These are phyloP conservation scores for Pluvialis apricaria DNA, from an alignment of 2,113 vertebrate genomes.

Conservation along the genomic window DNA sequence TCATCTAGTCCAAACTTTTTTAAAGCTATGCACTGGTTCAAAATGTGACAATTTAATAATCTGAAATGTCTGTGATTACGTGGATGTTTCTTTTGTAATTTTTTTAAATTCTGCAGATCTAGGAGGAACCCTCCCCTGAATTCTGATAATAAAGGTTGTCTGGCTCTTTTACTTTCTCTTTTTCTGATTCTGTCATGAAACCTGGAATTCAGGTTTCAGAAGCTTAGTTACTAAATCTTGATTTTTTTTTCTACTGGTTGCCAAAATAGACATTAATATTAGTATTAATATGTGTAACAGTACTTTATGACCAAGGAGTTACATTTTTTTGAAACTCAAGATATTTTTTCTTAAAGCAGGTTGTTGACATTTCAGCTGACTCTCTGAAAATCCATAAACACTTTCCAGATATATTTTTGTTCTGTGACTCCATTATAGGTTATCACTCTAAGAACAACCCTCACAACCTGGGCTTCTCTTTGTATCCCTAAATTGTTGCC, in stretches of 20 bases:
- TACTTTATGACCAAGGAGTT: not conserved
- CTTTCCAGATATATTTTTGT: not conserved
- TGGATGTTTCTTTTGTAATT: not conserved
- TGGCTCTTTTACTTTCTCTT: not conserved
- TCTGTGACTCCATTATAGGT: not conserved
- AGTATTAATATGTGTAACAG: rapidly evolving
- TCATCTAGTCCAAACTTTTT: not conserved
- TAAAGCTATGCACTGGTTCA: not conserved
- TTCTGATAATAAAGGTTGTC: not conserved
- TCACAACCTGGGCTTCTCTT: not conserved
- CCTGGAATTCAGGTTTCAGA: not conserved
- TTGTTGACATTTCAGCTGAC: not conserved
- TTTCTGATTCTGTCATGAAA: not conserved
- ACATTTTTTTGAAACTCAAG: not conserved
- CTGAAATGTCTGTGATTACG: not conserved
- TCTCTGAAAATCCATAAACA: not conserved
- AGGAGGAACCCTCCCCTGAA: not conserved
- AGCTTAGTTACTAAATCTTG: not conserved
- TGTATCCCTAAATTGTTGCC: not conserved
- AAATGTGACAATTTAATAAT: not conserved
- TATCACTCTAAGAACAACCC: not conserved
- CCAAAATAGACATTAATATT: not conserved
- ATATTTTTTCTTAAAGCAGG: not conserved
- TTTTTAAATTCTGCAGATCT: not conserved
- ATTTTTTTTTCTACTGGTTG: not conserved